A percentile compares a stretch with the other conserved stretches of the same genome.
phyloP scores from a whole-genome alignment of 2,797 vertebrate species.

The Knipowitschia caucasica region DNA sequence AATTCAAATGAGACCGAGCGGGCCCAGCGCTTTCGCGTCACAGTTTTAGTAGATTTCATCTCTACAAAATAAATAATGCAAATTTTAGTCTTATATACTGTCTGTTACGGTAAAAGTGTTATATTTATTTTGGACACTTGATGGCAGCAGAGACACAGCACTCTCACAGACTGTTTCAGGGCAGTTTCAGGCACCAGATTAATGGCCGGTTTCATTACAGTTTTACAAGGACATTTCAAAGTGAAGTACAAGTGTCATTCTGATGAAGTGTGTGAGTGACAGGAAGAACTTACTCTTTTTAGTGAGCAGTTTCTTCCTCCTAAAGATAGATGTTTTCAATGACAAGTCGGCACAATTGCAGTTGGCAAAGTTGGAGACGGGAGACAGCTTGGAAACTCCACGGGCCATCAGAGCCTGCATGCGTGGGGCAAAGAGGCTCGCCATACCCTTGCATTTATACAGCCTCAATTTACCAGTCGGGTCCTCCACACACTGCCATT shows the following conservation, averaged over 20 bases:
- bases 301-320: slow-evolving; percentile 80
- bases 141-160: slow-evolving; percentile 60
- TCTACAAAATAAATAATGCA: slow-evolving; percentile 67
- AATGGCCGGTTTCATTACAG: slow-evolving; percentile 39
- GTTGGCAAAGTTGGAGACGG: slow-evolving; percentile 54
- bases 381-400: slow-evolving; percentile 74
- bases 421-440: slow-evolving; percentile 66
- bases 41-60: slow-evolving; percentile 76
- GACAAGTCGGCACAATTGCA: slow-evolving; percentile 79
- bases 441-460: slow-evolving; percentile 90
- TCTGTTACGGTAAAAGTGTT: slow-evolving; percentile 8
- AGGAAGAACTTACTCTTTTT: slow-evolving; percentile 84
- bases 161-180: slow-evolving; percentile 33
- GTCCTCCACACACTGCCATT: slow-evolving; percentile 97
- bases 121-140: slow-evolving; percentile 48
- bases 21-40: slow-evolving; percentile 79
- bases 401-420: slow-evolving; percentile 75
- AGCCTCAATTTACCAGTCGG: slow-evolving; percentile 86
- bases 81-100: neutral
- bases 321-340: slow-evolving; percentile 69
- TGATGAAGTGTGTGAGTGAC: slow-evolving; percentile 23
- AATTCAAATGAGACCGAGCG: slow-evolving; percentile 82
- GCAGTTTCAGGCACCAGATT: slow-evolving; percentile 36
- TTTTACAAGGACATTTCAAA: slow-evolving; percentile 54
- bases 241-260: slow-evolving; percentile 30